Evolutionary conservation across 2,797 vertebrate species (phyloP).

Genomic region (Epinephelus coioides): DNA sequence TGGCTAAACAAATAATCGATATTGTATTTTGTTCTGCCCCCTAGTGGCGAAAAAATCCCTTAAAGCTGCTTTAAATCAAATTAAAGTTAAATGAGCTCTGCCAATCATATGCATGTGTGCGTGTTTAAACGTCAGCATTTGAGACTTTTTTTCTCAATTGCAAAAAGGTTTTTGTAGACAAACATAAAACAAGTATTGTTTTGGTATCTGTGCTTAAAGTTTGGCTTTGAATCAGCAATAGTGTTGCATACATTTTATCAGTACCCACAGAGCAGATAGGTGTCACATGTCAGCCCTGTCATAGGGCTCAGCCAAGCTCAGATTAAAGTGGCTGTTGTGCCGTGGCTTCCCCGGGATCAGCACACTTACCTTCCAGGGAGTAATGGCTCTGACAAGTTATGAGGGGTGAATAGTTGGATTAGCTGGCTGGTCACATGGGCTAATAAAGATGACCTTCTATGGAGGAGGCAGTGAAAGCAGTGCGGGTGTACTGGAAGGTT

Average conservation of each 20-base stretch:
- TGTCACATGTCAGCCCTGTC: not conserved
- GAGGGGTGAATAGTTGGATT: constrained; percentile 45
- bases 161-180: not conserved
- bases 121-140: not conserved
- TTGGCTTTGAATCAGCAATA: not conserved
- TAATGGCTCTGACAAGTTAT: constrained; percentile 40
- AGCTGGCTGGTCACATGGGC: constrained; percentile 27
- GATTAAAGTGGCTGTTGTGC: constrained; percentile 48
- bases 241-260: not conserved
- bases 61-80: not conserved
- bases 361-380: constrained; percentile 27
- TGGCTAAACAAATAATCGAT: too few relatives aligned
- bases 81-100: not conserved
- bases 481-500: constrained; percentile 47
- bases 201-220: not conserved
- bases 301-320: constrained; percentile 1
- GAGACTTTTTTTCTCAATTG: not conserved
- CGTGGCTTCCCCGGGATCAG: constrained; percentile 22
- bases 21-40: too few relatives aligned
- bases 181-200: not conserved
- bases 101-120: not conserved
- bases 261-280: not conserved
- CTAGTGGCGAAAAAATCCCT: too few relatives aligned
- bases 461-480: constrained; percentile 5
- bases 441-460: constrained; percentile 31